Conservation (phyloP, 2,888 invertebrate genomes). For the Deilephila elpenor region DNA sequence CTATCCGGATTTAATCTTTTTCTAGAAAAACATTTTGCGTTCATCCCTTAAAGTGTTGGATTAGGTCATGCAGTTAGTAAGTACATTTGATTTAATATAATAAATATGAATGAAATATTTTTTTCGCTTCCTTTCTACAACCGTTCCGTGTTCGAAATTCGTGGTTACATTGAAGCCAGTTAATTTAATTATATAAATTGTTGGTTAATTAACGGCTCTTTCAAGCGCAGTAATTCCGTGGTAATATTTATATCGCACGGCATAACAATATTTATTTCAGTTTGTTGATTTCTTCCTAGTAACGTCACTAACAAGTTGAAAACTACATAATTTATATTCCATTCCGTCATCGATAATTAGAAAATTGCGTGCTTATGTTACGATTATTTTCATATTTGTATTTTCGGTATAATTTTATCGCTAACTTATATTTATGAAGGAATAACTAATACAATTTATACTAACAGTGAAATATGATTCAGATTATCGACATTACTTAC, state of each 20-base stretch:
- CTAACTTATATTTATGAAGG: background rate
- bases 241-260: conserved; percentile 11
- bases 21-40: too few relatives aligned
- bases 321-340: conserved; percentile 21
- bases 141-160: too few relatives aligned
- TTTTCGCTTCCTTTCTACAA: background rate
- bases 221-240: background rate
- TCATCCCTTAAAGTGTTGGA: too few relatives aligned
- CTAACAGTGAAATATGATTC: background rate
- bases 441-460: background rate
- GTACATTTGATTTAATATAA: too few relatives aligned
- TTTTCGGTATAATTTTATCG: conserved; percentile 13
- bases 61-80: too few relatives aligned
- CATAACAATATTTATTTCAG: conserved; percentile 7
- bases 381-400: background rate
- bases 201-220: background rate
- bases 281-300: conserved; percentile 14
- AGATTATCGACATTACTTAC: too few relatives aligned
- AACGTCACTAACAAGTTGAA: background rate
- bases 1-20: too few relatives aligned
- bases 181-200: conserved; percentile 9
- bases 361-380: conserved; percentile 35
- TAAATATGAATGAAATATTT: background rate
- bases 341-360: conserved; percentile 31
- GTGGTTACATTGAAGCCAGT: background rate